These are phyloP conservation scores for Anolis sagrei DNA, from an alignment of 2,113 vertebrate genomes.

Conservation along the genomic window DNA sequence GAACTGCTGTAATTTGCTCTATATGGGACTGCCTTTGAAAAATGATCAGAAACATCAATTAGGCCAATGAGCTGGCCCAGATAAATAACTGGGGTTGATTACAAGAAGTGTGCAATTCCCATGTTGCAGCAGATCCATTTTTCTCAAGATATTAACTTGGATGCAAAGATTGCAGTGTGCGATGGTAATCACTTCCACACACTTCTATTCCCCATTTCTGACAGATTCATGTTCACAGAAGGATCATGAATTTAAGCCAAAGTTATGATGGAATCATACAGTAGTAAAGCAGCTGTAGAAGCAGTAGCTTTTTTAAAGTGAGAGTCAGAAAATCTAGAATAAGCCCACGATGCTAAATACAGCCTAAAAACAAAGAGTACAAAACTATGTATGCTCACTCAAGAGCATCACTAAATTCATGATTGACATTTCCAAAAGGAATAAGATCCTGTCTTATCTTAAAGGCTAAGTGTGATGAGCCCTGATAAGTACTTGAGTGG, in stretches of 20 bases:
- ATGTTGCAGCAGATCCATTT: too few relatives aligned
- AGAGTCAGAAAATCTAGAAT: neutral
- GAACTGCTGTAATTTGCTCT: too few relatives aligned
- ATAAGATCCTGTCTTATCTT: too few relatives aligned
- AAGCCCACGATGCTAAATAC: neutral
- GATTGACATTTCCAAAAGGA: too few relatives aligned
- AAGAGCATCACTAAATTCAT: too few relatives aligned
- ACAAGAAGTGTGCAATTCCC: neutral
- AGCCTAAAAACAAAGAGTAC: neutral
- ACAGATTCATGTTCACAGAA: neutral
- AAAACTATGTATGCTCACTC: neutral
- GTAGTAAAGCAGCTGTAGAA: conserved; percentile 10
- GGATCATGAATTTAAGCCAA: neutral
- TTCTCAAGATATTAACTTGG: neutral
- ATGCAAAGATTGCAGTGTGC: neutral
- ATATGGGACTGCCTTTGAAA: too few relatives aligned
- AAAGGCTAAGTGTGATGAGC: too few relatives aligned
- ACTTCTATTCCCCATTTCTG: neutral
- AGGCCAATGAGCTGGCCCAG: too few relatives aligned
- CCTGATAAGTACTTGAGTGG: too few relatives aligned
- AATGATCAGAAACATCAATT: too few relatives aligned
- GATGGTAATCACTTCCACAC: neutral
- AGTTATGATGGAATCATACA: neutral
- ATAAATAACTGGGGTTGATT: too few relatives aligned
- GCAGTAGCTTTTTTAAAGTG: neutral